Evolutionary conservation across 2,888 invertebrate species (phyloP), one percentile per base, ranked within the genome.

Genomic region (Hemaris fuciformis): DNA sequence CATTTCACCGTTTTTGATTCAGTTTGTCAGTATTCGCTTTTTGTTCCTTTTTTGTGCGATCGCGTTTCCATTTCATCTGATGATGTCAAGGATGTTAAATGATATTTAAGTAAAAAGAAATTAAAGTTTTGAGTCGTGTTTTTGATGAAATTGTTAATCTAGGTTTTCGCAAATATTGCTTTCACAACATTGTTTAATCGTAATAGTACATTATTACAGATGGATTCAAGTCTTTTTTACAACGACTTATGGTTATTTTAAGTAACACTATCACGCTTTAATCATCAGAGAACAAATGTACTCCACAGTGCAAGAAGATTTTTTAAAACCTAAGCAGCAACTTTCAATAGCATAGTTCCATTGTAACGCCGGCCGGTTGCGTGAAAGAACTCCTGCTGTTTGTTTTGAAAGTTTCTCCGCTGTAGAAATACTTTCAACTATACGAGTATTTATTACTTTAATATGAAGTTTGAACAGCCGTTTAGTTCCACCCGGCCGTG

Each of bases 381-480:
- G 18, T 53, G 15, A 31, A 53, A 43, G 10, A 43, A 53, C 31
- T 53, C 8, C 3, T 7, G 18, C 53, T 27, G 53, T 27, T 31
- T 48, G 25, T 25, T 53, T 18, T 8, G 27, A 27, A 31, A 53
- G 27, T 53, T 43, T 18, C 43, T 53, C 31, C 31, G 18, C 10
- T 31, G 4, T 18, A 53, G 31, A 53, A 53, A 27, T 53, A 31
- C 53, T 53, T 15, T n/a, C 53, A 20, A n/a, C 46, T 25, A 18
- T 53, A n/a, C n/a, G n/a, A n/a, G n/a, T n/a, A 53, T 53, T 53
- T 53, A 31, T 53, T 31, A 31, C 53, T 31, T 53, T 31, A 53
- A 53, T 53, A 53, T 53, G 53, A 53, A 53, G 53, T 53, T 53
- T 53, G 38, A 38, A 38, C 18, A 18, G 27, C 53, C 27, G 27